Base-by-base conservation (phyloP, 2,888 invertebrate genomes). In the Hydroisotoma schaefferi region DNA sequence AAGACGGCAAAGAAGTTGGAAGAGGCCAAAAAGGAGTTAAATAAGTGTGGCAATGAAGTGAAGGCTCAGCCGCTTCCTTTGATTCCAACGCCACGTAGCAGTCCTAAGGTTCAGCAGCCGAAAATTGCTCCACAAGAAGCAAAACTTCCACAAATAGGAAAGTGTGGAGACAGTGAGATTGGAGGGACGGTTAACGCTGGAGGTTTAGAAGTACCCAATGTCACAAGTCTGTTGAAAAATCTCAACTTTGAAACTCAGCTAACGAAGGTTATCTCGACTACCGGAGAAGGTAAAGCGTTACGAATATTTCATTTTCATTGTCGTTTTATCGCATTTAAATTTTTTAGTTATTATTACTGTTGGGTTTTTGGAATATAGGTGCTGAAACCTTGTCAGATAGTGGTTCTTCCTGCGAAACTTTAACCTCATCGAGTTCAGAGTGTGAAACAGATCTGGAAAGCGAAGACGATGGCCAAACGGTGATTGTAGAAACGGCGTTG, bases 1-100 rank as follows among this genome's bases (percentile, higher is more conserved):
- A 74, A 74, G 61, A 75, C 76, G 22, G 74, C 77, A 1, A 74
- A 76, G 57, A 76, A 76, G 61, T 68, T 77, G 22, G 75, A 77
- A 61, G 74, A 76, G 33, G 75, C 76, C 3, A 76, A 77, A 58
- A 73, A 73, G 48, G 74, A 75, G 52, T 43, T 75, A 10, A 29
- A 73, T 64, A 52, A 69, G 65, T 67, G 61, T 51, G 62, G 61
- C 8, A 59, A 55, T 10, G 65, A 68, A 5, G 56, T 57, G n/a
- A 58, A 33, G 26, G 23, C 46, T 23, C 23, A 23, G 25, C 10
- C 44, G 25, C 56, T 54, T 25, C 25, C 53, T 20, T 37, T 52
- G 33, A 40, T 54, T 2, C 56, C 57, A 28, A 6, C 40, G 2
- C 28, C 63, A 2, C n/a, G n/a, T n/a, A n/a, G n/a, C n/a, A 58